Base-by-base conservation (phyloP, 1,140 invertebrate genomes). In the Hyposmocoma kahamanoa region DNA sequence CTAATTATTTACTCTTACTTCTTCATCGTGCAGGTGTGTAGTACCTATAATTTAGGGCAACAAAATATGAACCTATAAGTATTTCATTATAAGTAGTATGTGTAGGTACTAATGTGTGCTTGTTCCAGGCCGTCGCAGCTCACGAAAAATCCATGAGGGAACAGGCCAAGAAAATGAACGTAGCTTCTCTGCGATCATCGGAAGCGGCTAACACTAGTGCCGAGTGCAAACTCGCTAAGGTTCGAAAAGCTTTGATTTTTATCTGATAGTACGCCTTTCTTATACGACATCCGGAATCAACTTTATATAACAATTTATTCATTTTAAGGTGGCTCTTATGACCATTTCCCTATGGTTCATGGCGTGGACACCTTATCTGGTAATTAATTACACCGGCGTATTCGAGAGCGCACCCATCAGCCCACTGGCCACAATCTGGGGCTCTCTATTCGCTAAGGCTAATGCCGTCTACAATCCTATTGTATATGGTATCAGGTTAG, bases 271-370 rank as follows among this genome's bases (percentile, higher is more conserved):
- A n/a, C n/a, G n/a, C n/a, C n/a, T n/a, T n/a, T n/a, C n/a, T n/a
- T n/a, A n/a, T n/a, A n/a, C n/a, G n/a, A n/a, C n/a, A n/a, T n/a
- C n/a, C n/a, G n/a, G n/a, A n/a, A n/a, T n/a, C n/a, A n/a, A n/a
- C n/a, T n/a, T n/a, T n/a, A n/a, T n/a, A n/a, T n/a, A n/a, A n/a
- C n/a, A n/a, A n/a, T n/a, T n/a, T n/a, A n/a, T n/a, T n/a, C n/a
- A n/a, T n/a, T n/a, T n/a, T 13, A 63, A 93, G 88, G 90, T 94
- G 28, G 92, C 93, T 17, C 69, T 94, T 60, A 92, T 91, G 68
- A 94, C 92, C 52, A 92, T 94, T 50, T 89, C 89, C 8, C 74
- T 94, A 44, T 95, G 92, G 91, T 90, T 94, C 74, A 87, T 93
- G 74, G 92, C 92, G 15, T 93, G 92, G 92, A 92, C 92, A 26